These are phyloP conservation scores for Helicorthomorpha holstii DNA, from an alignment of 1,140 invertebrate species.

Conservation along the genomic window DNA sequence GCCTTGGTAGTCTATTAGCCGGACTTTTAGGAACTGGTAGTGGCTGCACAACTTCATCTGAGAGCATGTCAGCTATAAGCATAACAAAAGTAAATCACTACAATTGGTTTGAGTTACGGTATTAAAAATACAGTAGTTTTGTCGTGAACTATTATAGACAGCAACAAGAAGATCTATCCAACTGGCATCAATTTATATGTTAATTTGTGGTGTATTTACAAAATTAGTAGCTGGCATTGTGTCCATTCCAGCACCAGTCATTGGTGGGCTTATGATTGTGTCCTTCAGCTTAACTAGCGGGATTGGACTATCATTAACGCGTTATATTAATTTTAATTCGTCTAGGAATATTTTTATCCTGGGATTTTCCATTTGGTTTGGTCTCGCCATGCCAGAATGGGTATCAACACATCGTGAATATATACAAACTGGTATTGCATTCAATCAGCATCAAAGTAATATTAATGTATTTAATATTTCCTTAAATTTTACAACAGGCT, in stretches of 20 bases:
- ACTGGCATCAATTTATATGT: conserved; percentile 26
- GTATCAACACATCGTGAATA: conserved; percentile 12
- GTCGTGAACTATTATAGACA: no score
- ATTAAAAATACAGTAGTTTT: no score
- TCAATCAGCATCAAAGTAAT: no score
- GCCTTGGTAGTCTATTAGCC: conserved; percentile 21
- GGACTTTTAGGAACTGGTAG: conserved; percentile 2
- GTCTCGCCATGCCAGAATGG: conserved; percentile 26
- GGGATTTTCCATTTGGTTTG: conserved; percentile 24
- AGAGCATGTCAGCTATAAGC: conserved; percentile 28
- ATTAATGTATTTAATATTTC: no score
- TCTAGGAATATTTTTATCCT: conserved; percentile 26
- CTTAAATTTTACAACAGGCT: no score
- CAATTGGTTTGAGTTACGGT: no score
- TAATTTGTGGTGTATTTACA: conserved; percentile 21
- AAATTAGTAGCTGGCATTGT: conserved; percentile 22
- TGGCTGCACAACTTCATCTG: conserved; percentile 12
- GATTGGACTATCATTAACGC: conserved; percentile 37
- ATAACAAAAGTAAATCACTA: conserved; percentile 25
- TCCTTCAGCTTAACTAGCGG: conserved; percentile 74
- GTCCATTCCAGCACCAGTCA: conserved; percentile 26
- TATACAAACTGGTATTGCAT: conserved; percentile 22
- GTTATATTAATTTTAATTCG: conserved; percentile 24
- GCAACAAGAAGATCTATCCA: conserved; percentile 68
- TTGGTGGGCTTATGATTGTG: conserved; percentile 61